These are phyloP conservation scores for Champsocephalus esox DNA, from an alignment of 2,797 vertebrate species.

Conservation along the genomic window DNA sequence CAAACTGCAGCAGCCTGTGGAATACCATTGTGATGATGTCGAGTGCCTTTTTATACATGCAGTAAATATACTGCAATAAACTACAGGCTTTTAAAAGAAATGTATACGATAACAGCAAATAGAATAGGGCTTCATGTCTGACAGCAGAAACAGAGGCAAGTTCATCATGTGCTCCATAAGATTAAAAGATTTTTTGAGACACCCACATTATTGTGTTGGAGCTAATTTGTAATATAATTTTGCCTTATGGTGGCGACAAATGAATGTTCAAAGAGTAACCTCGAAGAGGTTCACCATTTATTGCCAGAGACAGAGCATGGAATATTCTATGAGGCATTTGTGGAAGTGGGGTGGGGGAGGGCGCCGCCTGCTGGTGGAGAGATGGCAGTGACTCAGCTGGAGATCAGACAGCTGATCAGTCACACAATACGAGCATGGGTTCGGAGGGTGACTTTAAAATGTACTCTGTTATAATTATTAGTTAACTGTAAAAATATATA, in stretches of 20 bases:
- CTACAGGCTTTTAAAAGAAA: conserved; percentile 1
- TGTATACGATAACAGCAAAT: not conserved
- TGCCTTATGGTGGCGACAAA: not conserved
- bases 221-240: not conserved
- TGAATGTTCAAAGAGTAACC: not conserved
- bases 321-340: too few relatives aligned
- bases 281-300: too few relatives aligned
- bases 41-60: not conserved
- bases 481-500: too few relatives aligned
- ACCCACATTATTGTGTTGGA: not conserved
- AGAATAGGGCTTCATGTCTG: not conserved
- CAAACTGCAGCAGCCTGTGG: not conserved
- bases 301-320: too few relatives aligned
- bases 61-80: not conserved
- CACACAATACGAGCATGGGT: too few relatives aligned
- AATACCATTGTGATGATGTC: not conserved
- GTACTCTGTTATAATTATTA: too few relatives aligned
- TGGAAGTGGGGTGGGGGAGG: too few relatives aligned
- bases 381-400: too few relatives aligned
- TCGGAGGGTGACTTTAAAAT: too few relatives aligned
- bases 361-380: too few relatives aligned
- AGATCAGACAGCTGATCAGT: too few relatives aligned
- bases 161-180: not conserved
- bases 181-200: not conserved
- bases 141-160: not conserved